A percentile compares a stretch with the other conserved stretches of the same genome.
These are phyloP conservation scores for Tiliqua scincoides DNA, from an alignment of 2,113 vertebrate genomes.

Conservation along the genomic window DNA sequence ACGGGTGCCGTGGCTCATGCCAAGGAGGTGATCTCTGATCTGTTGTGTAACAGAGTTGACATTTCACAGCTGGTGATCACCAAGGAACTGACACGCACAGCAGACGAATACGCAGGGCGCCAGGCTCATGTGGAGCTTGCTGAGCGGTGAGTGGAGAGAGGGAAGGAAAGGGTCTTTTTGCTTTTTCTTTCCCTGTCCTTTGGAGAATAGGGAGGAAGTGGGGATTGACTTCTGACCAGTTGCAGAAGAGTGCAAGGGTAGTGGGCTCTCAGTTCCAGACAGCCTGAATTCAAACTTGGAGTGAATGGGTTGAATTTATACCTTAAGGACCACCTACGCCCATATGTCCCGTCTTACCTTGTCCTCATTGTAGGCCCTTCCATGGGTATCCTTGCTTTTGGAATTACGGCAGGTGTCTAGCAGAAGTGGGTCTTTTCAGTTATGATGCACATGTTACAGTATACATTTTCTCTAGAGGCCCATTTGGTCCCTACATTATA, in stretches of 20 bases:
- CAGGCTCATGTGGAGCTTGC: slow-evolving; percentile 92
- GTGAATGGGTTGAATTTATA: background rate
- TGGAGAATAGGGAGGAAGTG: background rate
- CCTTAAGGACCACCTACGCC: no score
- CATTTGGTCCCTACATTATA: no score
- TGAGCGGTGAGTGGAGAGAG: slow-evolving; percentile 77
- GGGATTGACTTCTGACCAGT: background rate
- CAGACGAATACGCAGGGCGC: slow-evolving; percentile 86
- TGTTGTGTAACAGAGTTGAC: slow-evolving; percentile 93
- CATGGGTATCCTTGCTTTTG: no score
- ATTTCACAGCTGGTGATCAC: slow-evolving; percentile 95
- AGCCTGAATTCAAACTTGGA: background rate
- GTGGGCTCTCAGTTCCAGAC: background rate
- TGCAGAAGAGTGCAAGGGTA: background rate
- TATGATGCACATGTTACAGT: no score
- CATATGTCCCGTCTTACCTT: no score
- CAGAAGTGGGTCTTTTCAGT: no score
- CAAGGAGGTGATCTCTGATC: slow-evolving; percentile 91
- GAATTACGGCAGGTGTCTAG: no score
- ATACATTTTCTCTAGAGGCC: no score
- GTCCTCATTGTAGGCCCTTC: no score
- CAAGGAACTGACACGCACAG: slow-evolving; percentile 89
- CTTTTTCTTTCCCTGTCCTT: background rate
- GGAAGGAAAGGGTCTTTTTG: background rate
- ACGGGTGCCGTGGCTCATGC: slow-evolving; percentile 86